Evolutionary conservation across 2,797 vertebrate species (phyloP), one percentile per base, ranked within the genome.

Genomic region (Lindbergichthys nudifrons): DNA sequence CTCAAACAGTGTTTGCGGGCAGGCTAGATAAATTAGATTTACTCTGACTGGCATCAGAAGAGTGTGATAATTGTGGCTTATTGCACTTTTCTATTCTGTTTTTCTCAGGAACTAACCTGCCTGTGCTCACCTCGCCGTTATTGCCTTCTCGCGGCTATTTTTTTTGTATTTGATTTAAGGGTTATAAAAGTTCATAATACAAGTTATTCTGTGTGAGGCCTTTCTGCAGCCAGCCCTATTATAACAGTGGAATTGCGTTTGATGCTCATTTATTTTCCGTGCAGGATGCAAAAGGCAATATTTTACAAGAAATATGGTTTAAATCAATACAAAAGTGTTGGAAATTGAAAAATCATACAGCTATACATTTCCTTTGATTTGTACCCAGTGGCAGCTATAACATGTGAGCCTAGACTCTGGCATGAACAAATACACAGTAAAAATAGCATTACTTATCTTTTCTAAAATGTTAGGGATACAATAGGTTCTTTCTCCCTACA

Each of bases 1-100:
- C 43, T 70, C 60, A 84, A 86, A 75, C 43, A 70, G 36, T 62
- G 62, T 87, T 85, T 84, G 57, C 73, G 82, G 68, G 61, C 66
- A 61, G 77, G 59, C 32, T 3, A 39, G 41, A 70, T 70, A 66
- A 84, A 91, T 85, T 73, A 48, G 75, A 89, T 93, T 92, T 82
- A 21, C 64, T 82, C 74, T 84, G 72, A 89, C 84, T 84, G 75
- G 74, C 75, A 74, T 82, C 81, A 66, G 36, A 78, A 79, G 70
- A 51, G 65, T 58, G 48, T 77, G 69, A 82, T 87, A 86, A 89
- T 91, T 89, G 73, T 45, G 57, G 58, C 61, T 91, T 92, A 91
- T 92, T 92, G 88, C 82, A 67, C 67, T 80, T 85, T 77, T 77
- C 39, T 76, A 14, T 77, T 75, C 52, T 68, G 10, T 70, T 23